Percentiles rank a stretch among this genome's conserved stretches.
These are phyloP conservation scores for Acipenser transmontanus DNA, from an alignment of 2,797 vertebrate genomes.

Conservation along the genomic window DNA sequence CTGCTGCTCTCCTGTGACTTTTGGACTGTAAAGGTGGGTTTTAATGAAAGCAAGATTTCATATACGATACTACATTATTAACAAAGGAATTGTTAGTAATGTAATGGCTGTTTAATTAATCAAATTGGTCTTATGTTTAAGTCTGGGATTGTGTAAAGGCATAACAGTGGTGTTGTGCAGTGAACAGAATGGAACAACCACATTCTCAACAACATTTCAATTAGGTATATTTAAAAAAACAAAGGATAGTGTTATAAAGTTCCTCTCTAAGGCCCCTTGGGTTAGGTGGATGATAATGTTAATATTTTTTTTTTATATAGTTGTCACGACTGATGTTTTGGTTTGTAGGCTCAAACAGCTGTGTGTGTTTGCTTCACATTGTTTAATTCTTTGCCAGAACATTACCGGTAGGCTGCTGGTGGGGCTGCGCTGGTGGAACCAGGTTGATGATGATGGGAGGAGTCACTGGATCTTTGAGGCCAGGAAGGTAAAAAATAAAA, in stretches of 20 bases:
- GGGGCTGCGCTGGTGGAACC: conserved; percentile 83
- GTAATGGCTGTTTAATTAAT: not conserved
- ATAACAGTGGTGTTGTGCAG: no score
- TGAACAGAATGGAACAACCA: no score
- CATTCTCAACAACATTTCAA: no score
- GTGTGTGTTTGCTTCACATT: not conserved
- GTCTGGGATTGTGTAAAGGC: not conserved
- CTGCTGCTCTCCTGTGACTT: conserved; percentile 81
- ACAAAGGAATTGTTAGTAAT: not conserved
- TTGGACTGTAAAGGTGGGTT: conserved; percentile 78
- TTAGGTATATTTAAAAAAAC: no score
- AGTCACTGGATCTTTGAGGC: conserved; percentile 83
- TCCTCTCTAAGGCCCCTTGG: no score
- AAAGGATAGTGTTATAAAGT: no score
- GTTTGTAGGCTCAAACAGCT: not conserved
- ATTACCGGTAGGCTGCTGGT: conserved; percentile 77
- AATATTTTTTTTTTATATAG: no score
- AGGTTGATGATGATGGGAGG: conserved; percentile 79
- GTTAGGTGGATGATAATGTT: no score
- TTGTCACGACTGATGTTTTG: no score
- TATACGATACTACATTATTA: not conserved
- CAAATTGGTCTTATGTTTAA: no score
- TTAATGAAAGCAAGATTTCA: not conserved
- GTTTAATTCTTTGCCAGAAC: conserved; percentile 51
- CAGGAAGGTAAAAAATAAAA: conserved; percentile 52